Conservation (phyloP, 2,888 invertebrate genomes). For the Blera fallax region DNA sequence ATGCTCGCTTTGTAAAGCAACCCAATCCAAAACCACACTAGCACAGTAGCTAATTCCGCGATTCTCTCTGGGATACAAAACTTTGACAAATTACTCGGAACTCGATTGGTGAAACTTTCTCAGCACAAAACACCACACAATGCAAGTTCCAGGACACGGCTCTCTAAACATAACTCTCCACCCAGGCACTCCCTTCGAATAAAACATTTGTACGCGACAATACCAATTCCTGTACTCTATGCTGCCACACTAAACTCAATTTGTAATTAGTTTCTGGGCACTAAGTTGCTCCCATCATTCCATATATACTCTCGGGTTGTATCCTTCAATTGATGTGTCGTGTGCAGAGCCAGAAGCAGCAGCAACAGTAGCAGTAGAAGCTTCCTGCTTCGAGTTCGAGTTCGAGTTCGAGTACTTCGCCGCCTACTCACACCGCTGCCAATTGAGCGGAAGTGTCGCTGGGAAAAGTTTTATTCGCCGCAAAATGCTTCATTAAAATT, state of each 20-base stretch:
- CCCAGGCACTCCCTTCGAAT: background rate
- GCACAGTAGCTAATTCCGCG: slow-evolving; percentile 50
- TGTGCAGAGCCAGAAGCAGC: slow-evolving; percentile 46
- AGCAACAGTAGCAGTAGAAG: background rate
- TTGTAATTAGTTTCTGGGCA: slow-evolving; percentile 72
- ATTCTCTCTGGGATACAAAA: slow-evolving; percentile 59
- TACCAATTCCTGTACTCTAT: slow-evolving; percentile 48
- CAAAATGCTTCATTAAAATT: slow-evolving; percentile 73
- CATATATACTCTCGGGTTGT: slow-evolving; percentile 24
- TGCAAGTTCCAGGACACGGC: slow-evolving; percentile 29
- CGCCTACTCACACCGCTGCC: slow-evolving; percentile 11
- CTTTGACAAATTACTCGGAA: slow-evolving; percentile 70
- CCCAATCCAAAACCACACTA: slow-evolving; percentile 26
- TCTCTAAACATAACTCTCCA: slow-evolving; percentile 42
- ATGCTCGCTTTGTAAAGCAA: slow-evolving; percentile 11
- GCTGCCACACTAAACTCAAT: slow-evolving; percentile 63
- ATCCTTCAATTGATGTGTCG: slow-evolving; percentile 69
- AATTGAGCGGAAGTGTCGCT: slow-evolving; percentile 73
- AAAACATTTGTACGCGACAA: slow-evolving; percentile 50
- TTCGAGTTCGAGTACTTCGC: background rate
- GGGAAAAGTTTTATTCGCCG: slow-evolving; percentile 68
- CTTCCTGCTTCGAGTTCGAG: slow-evolving; percentile 44
- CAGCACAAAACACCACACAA: slow-evolving; percentile 6
- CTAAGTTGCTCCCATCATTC: slow-evolving; percentile 24
- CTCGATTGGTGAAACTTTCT: slow-evolving; percentile 65